These are phyloP conservation scores for Xenops minutus DNA, from an alignment of 2,797 vertebrate species.

Conservation along the genomic window DNA sequence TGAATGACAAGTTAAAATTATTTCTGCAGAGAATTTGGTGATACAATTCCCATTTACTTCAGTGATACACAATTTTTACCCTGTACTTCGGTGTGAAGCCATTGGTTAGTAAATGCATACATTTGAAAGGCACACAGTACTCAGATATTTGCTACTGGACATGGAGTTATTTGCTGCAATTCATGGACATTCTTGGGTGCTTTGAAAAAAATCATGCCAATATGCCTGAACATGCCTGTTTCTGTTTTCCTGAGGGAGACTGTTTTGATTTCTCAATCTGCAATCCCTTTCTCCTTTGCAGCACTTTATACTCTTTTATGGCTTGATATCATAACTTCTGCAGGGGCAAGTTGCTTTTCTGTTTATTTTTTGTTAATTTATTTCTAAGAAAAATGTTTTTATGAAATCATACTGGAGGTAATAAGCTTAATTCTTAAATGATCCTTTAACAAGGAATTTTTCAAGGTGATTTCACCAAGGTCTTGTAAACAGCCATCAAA, in stretches of 20 bases:
- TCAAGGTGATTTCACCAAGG: neutral
- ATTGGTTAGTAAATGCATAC: conserved; percentile 11
- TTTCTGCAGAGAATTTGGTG: neutral
- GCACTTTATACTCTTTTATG: neutral
- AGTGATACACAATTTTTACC: neutral
- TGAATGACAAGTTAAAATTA: neutral
- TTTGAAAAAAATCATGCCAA: neutral
- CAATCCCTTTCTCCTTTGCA: conserved; percentile 15
- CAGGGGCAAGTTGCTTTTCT: neutral
- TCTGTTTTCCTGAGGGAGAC: neutral
- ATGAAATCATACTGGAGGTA: neutral
- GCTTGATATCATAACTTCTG: neutral
- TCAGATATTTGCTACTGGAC: neutral
- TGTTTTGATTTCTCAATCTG: conserved; percentile 17
- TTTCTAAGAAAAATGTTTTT: neutral
- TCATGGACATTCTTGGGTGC: neutral
- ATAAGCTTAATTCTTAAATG: neutral
- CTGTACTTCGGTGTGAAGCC: neutral
- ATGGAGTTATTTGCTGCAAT: neutral
- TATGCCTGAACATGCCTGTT: conserved; percentile 11
- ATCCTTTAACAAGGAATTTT: neutral
- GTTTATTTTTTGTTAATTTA: neutral
- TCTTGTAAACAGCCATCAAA: neutral
- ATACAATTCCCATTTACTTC: neutral
- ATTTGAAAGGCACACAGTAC: neutral